Percentiles rank a stretch among this genome's conserved stretches.
phyloP scores from a whole-genome alignment of 2,888 invertebrate species.

The Sesia bembeciformis region DNA sequence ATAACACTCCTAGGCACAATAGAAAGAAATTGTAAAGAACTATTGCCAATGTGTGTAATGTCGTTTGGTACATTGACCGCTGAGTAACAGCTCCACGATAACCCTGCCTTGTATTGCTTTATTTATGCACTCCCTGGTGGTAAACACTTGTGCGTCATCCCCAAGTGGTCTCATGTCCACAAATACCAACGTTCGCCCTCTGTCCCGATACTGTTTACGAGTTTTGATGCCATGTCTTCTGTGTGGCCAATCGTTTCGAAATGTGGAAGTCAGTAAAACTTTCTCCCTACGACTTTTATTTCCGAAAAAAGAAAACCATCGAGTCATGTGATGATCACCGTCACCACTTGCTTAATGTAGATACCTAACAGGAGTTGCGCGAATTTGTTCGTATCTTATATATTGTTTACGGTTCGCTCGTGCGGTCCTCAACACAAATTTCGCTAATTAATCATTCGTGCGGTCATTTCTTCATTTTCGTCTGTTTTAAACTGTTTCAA shows the following conservation, averaged over 20 bases:
- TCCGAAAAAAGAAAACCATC: too few species aligned
- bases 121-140: conserved; percentile 64
- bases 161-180: conserved; percentile 47
- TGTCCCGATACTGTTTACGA: conserved; percentile 9
- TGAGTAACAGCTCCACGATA: conserved; percentile 47
- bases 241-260: not conserved
- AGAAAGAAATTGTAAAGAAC: not conserved
- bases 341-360: too few species aligned
- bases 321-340: too few species aligned
- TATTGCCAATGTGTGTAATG: not conserved
- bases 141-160: conserved; percentile 64
- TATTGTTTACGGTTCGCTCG: too few species aligned
- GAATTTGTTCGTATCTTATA: too few species aligned
- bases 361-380: too few species aligned
- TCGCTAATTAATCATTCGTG: too few species aligned
- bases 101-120: conserved; percentile 49
- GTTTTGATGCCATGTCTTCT: not conserved
- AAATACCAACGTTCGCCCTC: conserved; percentile 39
- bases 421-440: too few species aligned
- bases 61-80: conserved; percentile 50
- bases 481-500: too few species aligned
- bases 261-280: not conserved
- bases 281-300: too few species aligned
- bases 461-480: too few species aligned
- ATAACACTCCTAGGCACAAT: too few species aligned